Evolutionary conservation across 1,140 invertebrate species (phyloP), one percentile per base, ranked within the genome.

Genomic region (Aphaenogaster rudis): DNA sequence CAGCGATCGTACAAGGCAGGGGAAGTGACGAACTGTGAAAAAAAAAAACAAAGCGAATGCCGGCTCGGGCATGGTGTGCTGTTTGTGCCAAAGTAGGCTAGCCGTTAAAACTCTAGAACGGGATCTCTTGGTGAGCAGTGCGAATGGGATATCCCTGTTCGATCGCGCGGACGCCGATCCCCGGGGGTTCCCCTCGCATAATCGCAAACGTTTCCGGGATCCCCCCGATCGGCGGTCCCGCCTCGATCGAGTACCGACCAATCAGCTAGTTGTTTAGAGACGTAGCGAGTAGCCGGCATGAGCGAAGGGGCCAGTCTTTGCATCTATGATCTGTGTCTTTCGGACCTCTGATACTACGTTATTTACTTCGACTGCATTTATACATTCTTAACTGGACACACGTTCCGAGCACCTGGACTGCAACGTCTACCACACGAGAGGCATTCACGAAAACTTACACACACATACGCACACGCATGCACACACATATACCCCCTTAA

Each of bases 281-380:
- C 69, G 86, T 91, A 93, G 89, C 88, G 84, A 93, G 85, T 92
- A 92, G 94, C 94, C 95, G 95, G 94, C 95, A 95, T 94, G 91
- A 95, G 95, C 94, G 92, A 94, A 92, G 94, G 95, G 95, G 95
- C 95, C 95, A 95, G 95, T 95, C 93, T 95, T 94, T 94, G 91
- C 93, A 94, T 94, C 91, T 93, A 94, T 93, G 94, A 95, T 94
- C 94, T 94, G 93, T 95, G 36, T 81, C 92, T 95, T 95, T 94
- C 91, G 93, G 94, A 95, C 94, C 93, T 95, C 94, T 88, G 87
- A 90, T 87, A 88, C 88, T 82, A 86, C 86, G 79, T 88, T 81
- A 88, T 86, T 90, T 90, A 88, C 81, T 88, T 69, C 42, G 63
- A 90, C 86, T 88, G 89, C 89, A 88, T 88, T 84, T 91, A 90